A percentile compares a stretch with the other conserved stretches of the same genome.
phyloP scores from a whole-genome alignment of 2,797 vertebrate genomes.

The Acrossocheilus fasciatus region DNA sequence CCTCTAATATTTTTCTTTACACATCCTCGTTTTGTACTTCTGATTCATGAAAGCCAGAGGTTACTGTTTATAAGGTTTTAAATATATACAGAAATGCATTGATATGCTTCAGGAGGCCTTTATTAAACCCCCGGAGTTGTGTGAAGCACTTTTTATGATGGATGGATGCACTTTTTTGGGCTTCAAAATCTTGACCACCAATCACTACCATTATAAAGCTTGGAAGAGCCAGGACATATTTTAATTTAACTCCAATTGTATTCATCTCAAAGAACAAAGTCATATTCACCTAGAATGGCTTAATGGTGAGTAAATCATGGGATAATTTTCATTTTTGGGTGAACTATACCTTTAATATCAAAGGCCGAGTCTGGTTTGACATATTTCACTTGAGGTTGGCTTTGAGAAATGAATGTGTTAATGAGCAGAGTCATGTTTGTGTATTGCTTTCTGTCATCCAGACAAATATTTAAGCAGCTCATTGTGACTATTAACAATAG shows the following conservation, averaged over 20 bases:
- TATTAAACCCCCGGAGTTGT: background rate
- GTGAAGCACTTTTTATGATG: background rate
- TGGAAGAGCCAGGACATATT: background rate
- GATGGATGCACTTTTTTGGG: background rate
- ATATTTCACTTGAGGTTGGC: background rate
- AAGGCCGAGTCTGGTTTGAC: background rate
- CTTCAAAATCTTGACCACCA: background rate
- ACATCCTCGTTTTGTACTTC: no score
- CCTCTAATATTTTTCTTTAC: background rate
- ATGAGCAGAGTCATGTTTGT: constrained; percentile 14
- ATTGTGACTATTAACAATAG: background rate
- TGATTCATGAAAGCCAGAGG: background rate
- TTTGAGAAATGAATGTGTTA: background rate
- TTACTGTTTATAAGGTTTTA: background rate
- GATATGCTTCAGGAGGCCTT: background rate
- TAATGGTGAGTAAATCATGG: background rate
- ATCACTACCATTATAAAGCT: no score
- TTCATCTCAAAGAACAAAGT: background rate
- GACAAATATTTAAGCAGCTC: constrained; percentile 8
- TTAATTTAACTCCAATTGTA: background rate
- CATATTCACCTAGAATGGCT: background rate
- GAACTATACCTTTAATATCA: background rate
- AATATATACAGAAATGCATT: background rate
- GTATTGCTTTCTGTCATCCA: constrained; percentile 6
- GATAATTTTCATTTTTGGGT: background rate